phyloP scores from a whole-genome alignment of 2,888 invertebrate species.

The Nemurella pictetii region DNA sequence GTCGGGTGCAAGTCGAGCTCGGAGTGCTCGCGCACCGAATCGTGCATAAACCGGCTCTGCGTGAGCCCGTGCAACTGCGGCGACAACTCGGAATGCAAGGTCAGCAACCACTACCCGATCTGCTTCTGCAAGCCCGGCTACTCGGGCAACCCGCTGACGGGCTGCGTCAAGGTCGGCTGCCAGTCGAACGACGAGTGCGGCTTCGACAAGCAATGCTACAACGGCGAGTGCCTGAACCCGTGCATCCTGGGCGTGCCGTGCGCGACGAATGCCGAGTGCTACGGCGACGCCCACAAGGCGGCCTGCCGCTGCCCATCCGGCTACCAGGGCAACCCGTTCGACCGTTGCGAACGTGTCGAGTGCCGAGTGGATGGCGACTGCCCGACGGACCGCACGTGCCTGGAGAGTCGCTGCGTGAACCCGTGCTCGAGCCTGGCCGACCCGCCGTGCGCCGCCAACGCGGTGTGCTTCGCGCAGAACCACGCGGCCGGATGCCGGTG shows the following conservation, averaged over 20 bases:
- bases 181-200: slow-evolving; percentile 79
- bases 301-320: slow-evolving; percentile 79
- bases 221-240: slow-evolving; percentile 79
- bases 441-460: slow-evolving; percentile 81
- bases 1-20: slow-evolving; percentile 77
- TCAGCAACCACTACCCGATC: slow-evolving; percentile 81
- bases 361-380: slow-evolving; percentile 81
- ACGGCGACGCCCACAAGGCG: slow-evolving; percentile 76
- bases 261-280: slow-evolving; percentile 82
- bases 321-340: slow-evolving; percentile 78
- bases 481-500: slow-evolving; percentile 83
- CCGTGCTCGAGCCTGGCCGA: slow-evolving; percentile 70
- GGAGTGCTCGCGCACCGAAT: slow-evolving; percentile 79
- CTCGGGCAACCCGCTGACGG: slow-evolving; percentile 82
- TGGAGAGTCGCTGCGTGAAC: slow-evolving; percentile 72
- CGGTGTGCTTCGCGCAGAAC: slow-evolving; percentile 77
- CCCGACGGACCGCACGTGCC: slow-evolving; percentile 72
- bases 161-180: slow-evolving; percentile 82
- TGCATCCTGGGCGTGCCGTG: slow-evolving; percentile 80
- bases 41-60: slow-evolving; percentile 80
- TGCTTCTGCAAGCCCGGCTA: slow-evolving; percentile 81
- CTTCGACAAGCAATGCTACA: slow-evolving; percentile 79
- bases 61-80: slow-evolving; percentile 86
- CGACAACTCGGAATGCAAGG: slow-evolving; percentile 77
- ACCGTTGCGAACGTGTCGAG: slow-evolving; percentile 74